Base-by-base conservation (phyloP, 2,797 vertebrate species). In the Notolepis coatsorum region DNA sequence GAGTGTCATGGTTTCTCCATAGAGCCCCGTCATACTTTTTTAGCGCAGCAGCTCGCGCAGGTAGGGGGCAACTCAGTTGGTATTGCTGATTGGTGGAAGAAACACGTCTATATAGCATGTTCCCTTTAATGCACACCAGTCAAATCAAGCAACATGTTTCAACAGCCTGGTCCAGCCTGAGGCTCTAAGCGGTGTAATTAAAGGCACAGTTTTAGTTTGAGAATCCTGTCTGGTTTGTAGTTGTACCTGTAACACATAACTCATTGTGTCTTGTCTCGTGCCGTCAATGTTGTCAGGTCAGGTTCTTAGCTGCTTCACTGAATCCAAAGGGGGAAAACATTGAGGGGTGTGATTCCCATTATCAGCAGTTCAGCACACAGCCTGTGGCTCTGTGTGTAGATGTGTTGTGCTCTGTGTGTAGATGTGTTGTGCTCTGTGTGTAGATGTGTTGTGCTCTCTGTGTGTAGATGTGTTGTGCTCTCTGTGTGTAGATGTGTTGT, bases 301-400 rank as follows among this genome's bases (percentile, higher is more conserved):
- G 30, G 50, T 58, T 51, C 21, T n/a, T n/a, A n/a, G 7, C 28
- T 1, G 46, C 60, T 73, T 73, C 21, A 52, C 20, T 59, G 42
- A 28, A 0, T 76, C 25, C 65, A 75, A 68, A 6, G 17, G 49
- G 27, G 21, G 2, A 2, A 15, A 52, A 39, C 35, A 31, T 2
- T 0, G 10, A 23, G 53, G n/a, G 23, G 21, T 27, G 61, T 54
- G 68, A 68, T 51, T 21, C 2, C 3, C 20, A 24, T 3, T 37
- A 43, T 43, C 75, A 75, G 65, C 60, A 33, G 73, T 74, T 75
- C 46, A 18, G 45, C 43, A 58, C 47, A 46, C 59, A 33, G 65
- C 38, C 24, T 27, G 25, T 66, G 69, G 51, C 64, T 18, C 2
- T 49, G 17, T 30, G 7, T 49, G 4, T 30, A 31, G 15, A 49